Evolutionary conservation across 2,888 invertebrate species (phyloP).

Genomic region (Cheiracanthium punctorium): DNA sequence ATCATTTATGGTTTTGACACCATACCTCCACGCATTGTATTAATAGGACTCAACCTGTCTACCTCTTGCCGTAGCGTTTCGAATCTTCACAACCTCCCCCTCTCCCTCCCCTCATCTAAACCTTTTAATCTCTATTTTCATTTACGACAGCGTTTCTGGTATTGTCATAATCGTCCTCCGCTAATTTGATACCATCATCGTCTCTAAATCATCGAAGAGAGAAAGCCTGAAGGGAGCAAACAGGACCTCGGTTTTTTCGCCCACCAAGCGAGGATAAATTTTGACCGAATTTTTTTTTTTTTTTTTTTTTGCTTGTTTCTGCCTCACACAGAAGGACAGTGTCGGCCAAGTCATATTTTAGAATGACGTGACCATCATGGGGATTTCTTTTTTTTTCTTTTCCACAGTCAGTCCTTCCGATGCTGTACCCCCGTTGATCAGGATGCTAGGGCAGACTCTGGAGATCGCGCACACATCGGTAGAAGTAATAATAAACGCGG

Average conservation of each 20-base stretch:
- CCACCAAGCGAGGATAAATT: not conserved
- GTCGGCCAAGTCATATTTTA: not conserved
- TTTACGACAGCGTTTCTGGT: not conserved
- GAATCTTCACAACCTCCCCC: too few species aligned
- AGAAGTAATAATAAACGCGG: not conserved
- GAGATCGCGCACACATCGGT: not conserved
- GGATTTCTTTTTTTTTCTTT: not conserved
- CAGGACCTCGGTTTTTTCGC: not conserved
- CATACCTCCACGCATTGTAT: not conserved
- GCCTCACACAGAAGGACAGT: not conserved
- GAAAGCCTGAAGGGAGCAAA: not conserved
- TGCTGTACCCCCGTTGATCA: not conserved
- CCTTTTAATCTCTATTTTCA: not conserved
- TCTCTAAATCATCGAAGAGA: not conserved
- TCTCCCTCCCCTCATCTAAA: too few species aligned
- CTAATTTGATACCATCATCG: slow-evolving; percentile 12
- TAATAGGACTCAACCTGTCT: too few species aligned
- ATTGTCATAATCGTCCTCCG: not conserved
- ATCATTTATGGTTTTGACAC: not conserved
- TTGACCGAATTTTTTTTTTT: not conserved
- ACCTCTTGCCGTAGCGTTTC: too few species aligned
- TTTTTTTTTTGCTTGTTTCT: too few species aligned
- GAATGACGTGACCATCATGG: not conserved
- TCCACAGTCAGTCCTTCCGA: too few species aligned
- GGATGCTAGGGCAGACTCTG: not conserved